Evolutionary conservation across 2,113 vertebrate genomes (phyloP).

Genomic region (Laticauda colubrina): DNA sequence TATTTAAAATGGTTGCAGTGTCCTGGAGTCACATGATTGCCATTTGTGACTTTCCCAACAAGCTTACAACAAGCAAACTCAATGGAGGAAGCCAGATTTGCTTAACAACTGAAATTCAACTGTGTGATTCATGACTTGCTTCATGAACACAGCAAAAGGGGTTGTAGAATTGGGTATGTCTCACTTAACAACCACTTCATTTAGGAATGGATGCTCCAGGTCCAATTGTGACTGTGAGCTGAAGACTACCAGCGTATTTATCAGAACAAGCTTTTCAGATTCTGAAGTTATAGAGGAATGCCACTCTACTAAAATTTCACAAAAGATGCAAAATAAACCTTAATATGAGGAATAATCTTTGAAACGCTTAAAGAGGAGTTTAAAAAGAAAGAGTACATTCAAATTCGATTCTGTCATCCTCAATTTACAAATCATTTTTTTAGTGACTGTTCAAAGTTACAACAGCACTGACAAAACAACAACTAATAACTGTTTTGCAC

Average conservation of each 20-base stretch:
- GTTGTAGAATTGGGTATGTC: neutral
- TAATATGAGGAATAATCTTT: neutral
- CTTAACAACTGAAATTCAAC: neutral
- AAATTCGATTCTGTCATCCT: neutral
- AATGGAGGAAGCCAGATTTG: neutral
- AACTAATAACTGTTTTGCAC: too few relatives aligned
- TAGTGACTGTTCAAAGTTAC: neutral
- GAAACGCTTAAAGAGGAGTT: neutral
- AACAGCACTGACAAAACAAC: neutral
- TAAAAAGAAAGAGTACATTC: neutral
- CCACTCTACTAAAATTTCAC: neutral
- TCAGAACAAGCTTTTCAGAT: neutral
- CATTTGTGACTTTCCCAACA: neutral
- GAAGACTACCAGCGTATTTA: neutral
- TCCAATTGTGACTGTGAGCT: neutral
- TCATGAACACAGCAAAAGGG: neutral
- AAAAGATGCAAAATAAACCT: neutral
- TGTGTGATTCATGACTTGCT: too few relatives aligned
- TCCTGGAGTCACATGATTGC: neutral
- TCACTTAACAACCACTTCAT: neutral
- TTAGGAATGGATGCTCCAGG: neutral
- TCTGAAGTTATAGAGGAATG: neutral
- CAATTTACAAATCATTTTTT: neutral
- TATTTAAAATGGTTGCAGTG: neutral
- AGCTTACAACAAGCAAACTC: neutral